These are phyloP conservation scores for Gadopsis bispinosus DNA, from an alignment of 2,797 vertebrate species.

Conservation along the genomic window DNA sequence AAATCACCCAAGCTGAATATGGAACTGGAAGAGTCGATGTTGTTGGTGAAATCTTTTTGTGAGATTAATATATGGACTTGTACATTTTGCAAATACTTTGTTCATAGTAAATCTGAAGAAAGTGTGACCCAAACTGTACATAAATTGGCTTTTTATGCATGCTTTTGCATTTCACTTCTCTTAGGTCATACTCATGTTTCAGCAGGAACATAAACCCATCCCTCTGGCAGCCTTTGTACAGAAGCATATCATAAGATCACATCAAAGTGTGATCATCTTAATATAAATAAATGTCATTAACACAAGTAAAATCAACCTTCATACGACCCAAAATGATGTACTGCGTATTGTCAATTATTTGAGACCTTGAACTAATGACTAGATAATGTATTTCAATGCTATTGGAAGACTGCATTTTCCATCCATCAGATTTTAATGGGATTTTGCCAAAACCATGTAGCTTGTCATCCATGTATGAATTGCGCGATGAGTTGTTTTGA, in stretches of 20 bases:
- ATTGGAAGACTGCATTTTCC: slow-evolving; percentile 9
- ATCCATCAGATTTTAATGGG: slow-evolving; percentile 45
- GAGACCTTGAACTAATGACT: slow-evolving; percentile 24
- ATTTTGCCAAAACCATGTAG: slow-evolving; percentile 39
- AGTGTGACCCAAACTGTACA: neutral
- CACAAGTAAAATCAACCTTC: slow-evolving; percentile 10
- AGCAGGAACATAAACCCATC: neutral
- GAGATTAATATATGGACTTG: neutral
- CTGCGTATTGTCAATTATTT: slow-evolving; percentile 24
- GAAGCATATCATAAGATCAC: neutral
- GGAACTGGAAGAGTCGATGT: neutral
- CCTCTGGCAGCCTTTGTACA: neutral
- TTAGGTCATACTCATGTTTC: neutral
- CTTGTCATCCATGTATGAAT: slow-evolving; percentile 22
- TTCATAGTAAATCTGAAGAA: neutral
- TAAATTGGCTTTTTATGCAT: neutral
- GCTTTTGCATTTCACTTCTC: neutral
- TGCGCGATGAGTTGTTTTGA: slow-evolving; percentile 55
- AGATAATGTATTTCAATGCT: slow-evolving; percentile 16
- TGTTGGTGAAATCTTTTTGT: neutral
- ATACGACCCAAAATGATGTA: neutral
- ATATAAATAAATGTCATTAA: slow-evolving; percentile 20
- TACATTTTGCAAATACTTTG: neutral
- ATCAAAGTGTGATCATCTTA: neutral
- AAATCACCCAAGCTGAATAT: neutral